phyloP scores from a whole-genome alignment of 2,113 vertebrate genomes.

The Hemibates koningsi region DNA sequence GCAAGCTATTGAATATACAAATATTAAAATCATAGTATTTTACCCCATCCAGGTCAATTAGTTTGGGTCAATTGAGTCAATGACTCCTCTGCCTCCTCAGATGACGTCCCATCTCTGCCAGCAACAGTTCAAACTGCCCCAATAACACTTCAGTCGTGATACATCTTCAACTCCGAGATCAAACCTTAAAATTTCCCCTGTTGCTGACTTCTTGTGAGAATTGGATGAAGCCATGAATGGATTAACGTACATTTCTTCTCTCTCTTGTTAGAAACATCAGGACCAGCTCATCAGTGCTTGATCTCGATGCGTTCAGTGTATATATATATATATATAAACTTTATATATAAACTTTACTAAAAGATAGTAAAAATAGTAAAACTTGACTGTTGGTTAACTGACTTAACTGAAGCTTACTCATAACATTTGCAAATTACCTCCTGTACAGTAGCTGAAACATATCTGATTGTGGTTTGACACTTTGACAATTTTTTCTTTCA shows the following conservation, averaged over 20 bases:
- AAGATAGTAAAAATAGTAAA: background rate
- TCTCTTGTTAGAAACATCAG: background rate
- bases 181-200: background rate
- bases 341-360: background rate
- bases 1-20: background rate
- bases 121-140: background rate
- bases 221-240: background rate
- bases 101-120: background rate
- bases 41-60: background rate
- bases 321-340: background rate
- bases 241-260: rapidly evolving
- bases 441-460: background rate
- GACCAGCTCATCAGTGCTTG: background rate
- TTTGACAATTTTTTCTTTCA: background rate
- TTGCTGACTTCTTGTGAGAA: background rate
- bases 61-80: background rate
- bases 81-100: background rate
- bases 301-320: rapidly evolving
- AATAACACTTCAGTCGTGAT: background rate
- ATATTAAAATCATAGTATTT: background rate
- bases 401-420: background rate
- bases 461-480: background rate
- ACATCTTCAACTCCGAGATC: background rate
- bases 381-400: background rate
- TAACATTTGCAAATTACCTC: background rate